Conservation (phyloP, 2,797 vertebrate genomes). For the Lacerta bilineata region DNA sequence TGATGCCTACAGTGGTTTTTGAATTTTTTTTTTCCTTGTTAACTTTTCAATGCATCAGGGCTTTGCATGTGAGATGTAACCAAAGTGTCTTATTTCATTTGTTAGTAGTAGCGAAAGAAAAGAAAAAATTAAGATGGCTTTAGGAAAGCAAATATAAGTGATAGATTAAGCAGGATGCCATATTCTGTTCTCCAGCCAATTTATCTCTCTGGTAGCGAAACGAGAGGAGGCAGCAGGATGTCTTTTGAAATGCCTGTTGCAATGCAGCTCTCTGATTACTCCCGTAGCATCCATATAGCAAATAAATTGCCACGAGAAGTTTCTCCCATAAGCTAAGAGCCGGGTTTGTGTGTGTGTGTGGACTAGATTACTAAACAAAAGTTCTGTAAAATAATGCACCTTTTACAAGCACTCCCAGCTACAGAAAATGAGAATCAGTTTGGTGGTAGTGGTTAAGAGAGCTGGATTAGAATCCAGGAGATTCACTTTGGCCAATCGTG, state of each 20-base stretch:
- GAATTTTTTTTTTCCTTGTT: background rate
- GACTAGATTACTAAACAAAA: background rate
- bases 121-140: slow-evolving; percentile 20
- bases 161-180: slow-evolving; percentile 6
- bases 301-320: slow-evolving; percentile 23
- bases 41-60: slow-evolving; percentile 29
- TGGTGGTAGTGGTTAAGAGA: background rate
- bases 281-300: background rate
- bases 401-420: background rate
- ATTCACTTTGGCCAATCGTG: background rate
- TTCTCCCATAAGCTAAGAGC: slow-evolving; percentile 8
- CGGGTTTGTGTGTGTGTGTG: accelerated
- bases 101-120: background rate
- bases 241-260: background rate
- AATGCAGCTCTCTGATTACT: slow-evolving; percentile 31
- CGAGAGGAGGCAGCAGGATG: slow-evolving; percentile 20
- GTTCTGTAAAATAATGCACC: background rate
- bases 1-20: slow-evolving; percentile 17
- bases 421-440: background rate
- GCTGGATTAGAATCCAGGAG: background rate
- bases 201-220: slow-evolving; percentile 31
- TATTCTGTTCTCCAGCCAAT: slow-evolving; percentile 38
- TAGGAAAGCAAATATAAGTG: slow-evolving; percentile 42
- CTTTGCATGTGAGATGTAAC: slow-evolving; percentile 47
- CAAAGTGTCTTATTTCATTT: slow-evolving; percentile 34